Conservation (phyloP, 2,113 vertebrate genomes). For the Silurus glanis region DNA sequence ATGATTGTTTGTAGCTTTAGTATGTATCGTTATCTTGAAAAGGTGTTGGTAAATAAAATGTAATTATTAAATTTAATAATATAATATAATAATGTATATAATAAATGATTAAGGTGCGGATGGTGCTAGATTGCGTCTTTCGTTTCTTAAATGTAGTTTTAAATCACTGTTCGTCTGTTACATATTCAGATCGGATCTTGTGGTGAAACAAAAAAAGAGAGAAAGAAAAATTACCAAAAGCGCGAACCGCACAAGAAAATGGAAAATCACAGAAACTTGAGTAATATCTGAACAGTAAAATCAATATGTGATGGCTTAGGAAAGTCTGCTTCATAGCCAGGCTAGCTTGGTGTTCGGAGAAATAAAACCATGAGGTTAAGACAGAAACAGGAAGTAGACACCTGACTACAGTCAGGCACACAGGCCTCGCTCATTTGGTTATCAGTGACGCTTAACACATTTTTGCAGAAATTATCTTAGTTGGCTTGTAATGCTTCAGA, state of each 20-base stretch:
- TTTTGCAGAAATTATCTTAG: background rate
- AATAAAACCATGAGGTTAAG: slow-evolving; percentile 27
- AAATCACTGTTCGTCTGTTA: background rate
- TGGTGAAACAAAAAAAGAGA: background rate
- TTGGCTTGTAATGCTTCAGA: slow-evolving; percentile 28
- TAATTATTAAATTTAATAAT: too few relatives aligned
- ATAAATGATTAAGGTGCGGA: too few relatives aligned
- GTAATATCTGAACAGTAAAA: slow-evolving; percentile 23
- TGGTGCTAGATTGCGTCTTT: background rate
- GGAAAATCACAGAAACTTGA: slow-evolving; percentile 4
- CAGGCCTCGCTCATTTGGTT: slow-evolving; percentile 54
- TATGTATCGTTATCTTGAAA: background rate
- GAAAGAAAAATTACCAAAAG: background rate
- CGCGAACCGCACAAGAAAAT: background rate
- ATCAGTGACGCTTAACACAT: slow-evolving; percentile 46
- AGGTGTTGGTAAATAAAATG: background rate
- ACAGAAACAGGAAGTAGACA: slow-evolving; percentile 50
- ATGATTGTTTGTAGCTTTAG: background rate
- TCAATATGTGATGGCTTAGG: slow-evolving; percentile 12
- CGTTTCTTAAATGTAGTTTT: background rate
- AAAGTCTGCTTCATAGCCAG: slow-evolving; percentile 21
- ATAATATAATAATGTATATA: too few relatives aligned
- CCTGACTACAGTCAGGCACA: slow-evolving; percentile 32
- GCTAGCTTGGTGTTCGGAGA: background rate
- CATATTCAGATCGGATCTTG: background rate